Percentiles rank a stretch among this genome's conserved stretches.
Conservation (phyloP, 2,888 invertebrate species). For the Eutolmus rufibarbis region DNA sequence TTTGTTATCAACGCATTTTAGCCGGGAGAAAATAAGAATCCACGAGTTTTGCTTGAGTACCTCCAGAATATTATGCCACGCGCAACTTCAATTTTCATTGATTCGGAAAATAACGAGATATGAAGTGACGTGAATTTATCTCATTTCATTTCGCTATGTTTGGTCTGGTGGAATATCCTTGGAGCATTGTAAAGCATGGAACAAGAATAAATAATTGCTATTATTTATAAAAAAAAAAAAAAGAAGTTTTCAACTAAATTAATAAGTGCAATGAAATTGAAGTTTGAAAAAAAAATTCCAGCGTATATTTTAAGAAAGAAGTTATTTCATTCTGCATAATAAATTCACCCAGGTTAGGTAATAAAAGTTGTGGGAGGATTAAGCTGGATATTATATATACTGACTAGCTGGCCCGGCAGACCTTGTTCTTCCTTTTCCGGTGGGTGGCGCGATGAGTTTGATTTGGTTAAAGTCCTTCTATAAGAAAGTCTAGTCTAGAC, state of each 20-base stretch:
- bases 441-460: no score
- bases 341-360: background rate
- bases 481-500: no score
- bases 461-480: no score
- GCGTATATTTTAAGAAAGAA: background rate
- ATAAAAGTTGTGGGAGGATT: background rate
- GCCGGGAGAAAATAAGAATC: background rate
- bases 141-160: background rate
- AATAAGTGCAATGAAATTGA: background rate
- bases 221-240: background rate
- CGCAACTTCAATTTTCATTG: background rate
- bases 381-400: no score
- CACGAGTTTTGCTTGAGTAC: background rate
- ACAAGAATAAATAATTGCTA: background rate
- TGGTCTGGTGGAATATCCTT: background rate
- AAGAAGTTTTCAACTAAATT: background rate
- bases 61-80: background rate
- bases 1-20: background rate
- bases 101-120: background rate
- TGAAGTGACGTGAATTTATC: background rate
- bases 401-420: no score
- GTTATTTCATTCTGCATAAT: background rate
- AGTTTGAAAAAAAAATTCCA: background rate
- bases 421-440: no score
- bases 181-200: background rate